Evolutionary conservation across 2,113 vertebrate genomes (phyloP).

Genomic region (Rhizomys pruinosus): DNA sequence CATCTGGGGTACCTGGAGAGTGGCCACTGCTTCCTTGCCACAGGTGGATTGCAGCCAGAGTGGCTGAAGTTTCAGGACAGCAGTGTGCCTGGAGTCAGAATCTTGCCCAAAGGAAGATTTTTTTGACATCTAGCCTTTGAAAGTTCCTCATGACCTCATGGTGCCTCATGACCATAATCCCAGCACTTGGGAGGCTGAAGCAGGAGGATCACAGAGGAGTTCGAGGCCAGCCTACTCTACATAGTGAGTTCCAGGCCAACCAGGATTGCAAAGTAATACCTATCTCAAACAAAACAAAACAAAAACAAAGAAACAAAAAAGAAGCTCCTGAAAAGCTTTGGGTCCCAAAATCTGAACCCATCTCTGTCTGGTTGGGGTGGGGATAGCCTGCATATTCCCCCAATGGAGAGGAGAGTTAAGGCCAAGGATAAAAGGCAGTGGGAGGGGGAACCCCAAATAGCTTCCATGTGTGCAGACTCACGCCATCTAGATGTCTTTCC

Average conservation of each 20-base stretch:
- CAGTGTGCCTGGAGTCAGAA: neutral
- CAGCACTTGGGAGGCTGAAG: too few species aligned
- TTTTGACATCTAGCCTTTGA: conserved; percentile 4
- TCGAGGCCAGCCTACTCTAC: too few species aligned
- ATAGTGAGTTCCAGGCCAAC: too few species aligned
- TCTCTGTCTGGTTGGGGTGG: neutral
- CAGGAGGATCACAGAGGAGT: too few species aligned
- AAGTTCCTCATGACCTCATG: neutral
- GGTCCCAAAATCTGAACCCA: neutral
- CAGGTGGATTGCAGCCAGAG: neutral
- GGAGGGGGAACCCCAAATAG: conserved; percentile 41
- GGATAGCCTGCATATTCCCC: neutral
- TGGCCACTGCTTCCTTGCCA: neutral
- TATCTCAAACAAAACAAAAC: neutral
- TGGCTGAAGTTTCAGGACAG: neutral
- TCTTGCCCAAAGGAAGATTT: neutral
- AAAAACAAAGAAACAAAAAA: neutral
- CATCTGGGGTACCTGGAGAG: neutral
- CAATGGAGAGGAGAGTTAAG: neutral
- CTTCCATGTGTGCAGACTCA: conserved; percentile 70
- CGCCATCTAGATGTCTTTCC: neutral
- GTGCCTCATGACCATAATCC: neutral
- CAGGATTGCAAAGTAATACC: neutral
- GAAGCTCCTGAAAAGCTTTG: neutral
- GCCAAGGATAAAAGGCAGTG: neutral